Percentiles rank a stretch among this genome's conserved stretches.
phyloP scores from a whole-genome alignment of 2,113 vertebrate genomes.

The Asarcornis scutulata region DNA sequence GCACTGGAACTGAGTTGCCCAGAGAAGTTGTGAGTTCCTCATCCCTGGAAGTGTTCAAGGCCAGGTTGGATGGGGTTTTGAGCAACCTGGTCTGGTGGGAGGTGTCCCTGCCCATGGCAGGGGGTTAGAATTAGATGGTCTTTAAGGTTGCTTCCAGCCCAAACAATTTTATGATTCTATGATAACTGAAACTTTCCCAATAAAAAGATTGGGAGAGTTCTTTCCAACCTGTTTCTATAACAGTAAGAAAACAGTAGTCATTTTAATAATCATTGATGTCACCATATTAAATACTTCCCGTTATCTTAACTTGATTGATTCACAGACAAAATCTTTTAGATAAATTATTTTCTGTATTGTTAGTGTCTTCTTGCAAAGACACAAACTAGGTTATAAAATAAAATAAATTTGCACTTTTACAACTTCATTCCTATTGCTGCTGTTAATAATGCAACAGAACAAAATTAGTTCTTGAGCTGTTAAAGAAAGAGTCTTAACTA shows the following conservation, averaged over 20 bases:
- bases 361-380: neutral
- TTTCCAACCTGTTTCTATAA: neutral
- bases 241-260: neutral
- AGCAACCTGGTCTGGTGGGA: too few relatives aligned
- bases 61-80: too few relatives aligned
- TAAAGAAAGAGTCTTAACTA: neutral
- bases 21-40: too few relatives aligned
- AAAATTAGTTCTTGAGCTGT: neutral
- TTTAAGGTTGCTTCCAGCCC: too few relatives aligned
- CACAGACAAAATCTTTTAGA: neutral
- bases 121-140: too few relatives aligned
- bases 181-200: neutral
- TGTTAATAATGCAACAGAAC: conserved; percentile 47
- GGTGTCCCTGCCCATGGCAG: too few relatives aligned
- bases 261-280: neutral
- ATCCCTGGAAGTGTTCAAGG: too few relatives aligned
- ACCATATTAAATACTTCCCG: neutral
- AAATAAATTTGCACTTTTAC: conserved; percentile 23
- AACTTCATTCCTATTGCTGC: neutral
- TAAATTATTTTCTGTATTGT: neutral
- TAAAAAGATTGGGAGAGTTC: neutral
- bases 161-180: too few relatives aligned
- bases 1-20: too few relatives aligned
- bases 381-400: conserved; percentile 38
- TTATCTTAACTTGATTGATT: neutral